phyloP scores from a whole-genome alignment of 2,797 vertebrate species.

The Lemur catta region DNA sequence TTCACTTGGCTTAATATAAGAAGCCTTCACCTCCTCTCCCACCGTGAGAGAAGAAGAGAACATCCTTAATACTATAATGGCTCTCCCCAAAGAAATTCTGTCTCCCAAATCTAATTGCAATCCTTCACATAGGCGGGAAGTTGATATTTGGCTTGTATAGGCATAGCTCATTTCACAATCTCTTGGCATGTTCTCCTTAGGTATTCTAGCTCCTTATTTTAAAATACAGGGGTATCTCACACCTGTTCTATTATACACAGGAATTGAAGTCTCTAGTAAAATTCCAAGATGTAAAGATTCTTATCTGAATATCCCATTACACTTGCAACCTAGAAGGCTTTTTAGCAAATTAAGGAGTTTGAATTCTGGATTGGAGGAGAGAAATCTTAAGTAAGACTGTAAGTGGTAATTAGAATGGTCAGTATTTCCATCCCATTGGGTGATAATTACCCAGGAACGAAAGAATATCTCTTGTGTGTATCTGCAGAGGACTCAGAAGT shows the following conservation, averaged over 20 bases:
- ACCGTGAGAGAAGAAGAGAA: neutral
- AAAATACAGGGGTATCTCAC: neutral
- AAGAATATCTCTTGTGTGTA: neutral
- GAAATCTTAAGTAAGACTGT: neutral
- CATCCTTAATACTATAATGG: neutral
- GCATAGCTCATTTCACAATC: neutral
- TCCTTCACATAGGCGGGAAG: neutral
- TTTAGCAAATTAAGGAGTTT: neutral
- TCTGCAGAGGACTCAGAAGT: neutral
- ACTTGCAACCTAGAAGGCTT: neutral
- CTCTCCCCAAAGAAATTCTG: neutral
- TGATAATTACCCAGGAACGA: neutral
- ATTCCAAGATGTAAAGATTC: neutral
- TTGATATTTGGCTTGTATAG: neutral
- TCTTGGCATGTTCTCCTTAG: neutral
- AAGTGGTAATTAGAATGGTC: neutral
- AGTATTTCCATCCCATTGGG: neutral
- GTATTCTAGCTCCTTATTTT: neutral
- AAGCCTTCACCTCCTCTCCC: neutral
- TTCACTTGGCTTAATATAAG: neutral
- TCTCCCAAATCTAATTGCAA: neutral
- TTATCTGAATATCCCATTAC: neutral
- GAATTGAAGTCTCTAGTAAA: neutral
- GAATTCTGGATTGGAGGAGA: neutral
- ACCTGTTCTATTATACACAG: neutral